phyloP scores from a whole-genome alignment of 2,797 vertebrate genomes.

The Coendou prehensilis region DNA sequence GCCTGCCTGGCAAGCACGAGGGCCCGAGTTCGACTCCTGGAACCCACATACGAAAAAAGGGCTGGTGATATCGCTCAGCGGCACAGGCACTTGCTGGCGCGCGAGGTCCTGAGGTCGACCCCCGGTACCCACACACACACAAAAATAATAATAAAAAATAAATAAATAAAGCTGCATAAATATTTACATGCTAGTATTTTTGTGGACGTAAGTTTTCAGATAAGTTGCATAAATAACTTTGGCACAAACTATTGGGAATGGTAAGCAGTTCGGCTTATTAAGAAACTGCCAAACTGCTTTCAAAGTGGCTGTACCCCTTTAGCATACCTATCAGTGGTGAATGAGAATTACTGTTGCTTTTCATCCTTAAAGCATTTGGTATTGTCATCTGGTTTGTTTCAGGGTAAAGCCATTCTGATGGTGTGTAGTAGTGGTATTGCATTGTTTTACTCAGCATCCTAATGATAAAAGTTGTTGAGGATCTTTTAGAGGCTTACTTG shows the following conservation, averaged over 20 bases:
- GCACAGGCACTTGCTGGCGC: too few relatives aligned
- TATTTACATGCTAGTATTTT: neutral
- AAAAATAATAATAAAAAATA: too few relatives aligned
- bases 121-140: too few relatives aligned
- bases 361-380: neutral
- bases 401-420: neutral
- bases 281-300: neutral
- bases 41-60: too few relatives aligned
- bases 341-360: neutral
- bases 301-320: neutral
- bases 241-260: neutral
- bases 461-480: neutral
- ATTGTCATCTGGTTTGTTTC: neutral
- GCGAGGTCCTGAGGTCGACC: too few relatives aligned
- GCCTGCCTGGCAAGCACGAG: too few relatives aligned
- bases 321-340: neutral
- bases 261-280: conserved; percentile 18
- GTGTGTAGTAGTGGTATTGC: neutral
- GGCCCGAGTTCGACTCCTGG: too few relatives aligned
- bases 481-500: conserved; percentile 6
- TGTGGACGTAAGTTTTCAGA: conserved; percentile 13
- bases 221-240: neutral
- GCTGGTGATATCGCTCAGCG: too few relatives aligned
- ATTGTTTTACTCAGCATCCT: neutral
- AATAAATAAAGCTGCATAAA: conserved; percentile 5